These are phyloP conservation scores for Pardalotus punctatus DNA, from an alignment of 2,113 vertebrate genomes.

Conservation along the genomic window DNA sequence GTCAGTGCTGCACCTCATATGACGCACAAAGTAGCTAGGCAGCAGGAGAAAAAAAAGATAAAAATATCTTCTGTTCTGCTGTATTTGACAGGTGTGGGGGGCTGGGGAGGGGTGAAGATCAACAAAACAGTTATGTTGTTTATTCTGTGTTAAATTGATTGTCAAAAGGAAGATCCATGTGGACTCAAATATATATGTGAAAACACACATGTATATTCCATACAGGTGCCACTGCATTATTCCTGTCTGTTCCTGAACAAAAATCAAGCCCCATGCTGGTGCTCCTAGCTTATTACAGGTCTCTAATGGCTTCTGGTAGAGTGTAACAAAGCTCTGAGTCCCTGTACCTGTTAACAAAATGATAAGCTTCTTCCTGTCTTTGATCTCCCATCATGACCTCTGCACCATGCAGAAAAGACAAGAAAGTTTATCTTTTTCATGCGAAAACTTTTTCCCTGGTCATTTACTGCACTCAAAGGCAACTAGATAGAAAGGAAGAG, in stretches of 20 bases:
- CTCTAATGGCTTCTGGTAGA: conserved; percentile 8
- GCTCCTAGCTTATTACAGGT: background rate
- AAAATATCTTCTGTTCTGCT: background rate
- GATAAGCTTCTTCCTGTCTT: conserved; percentile 41
- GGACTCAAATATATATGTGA: background rate
- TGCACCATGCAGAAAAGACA: background rate
- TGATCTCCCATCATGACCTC: conserved; percentile 35
- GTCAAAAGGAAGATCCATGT: background rate
- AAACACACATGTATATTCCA: background rate
- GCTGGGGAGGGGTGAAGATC: accelerated
- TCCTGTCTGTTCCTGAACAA: background rate
- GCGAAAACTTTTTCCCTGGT: background rate
- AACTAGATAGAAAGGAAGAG: background rate
- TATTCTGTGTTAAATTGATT: background rate
- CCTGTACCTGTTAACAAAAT: conserved; percentile 13
- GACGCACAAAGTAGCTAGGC: background rate
- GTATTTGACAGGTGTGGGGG: background rate
- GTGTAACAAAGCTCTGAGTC: conserved; percentile 5
- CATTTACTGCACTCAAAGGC: background rate
- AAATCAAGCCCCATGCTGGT: background rate
- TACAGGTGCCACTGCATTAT: background rate
- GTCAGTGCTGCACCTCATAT: background rate
- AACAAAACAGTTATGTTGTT: background rate
- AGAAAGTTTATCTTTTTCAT: conserved; percentile 9
- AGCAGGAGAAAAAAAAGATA: background rate